Percentiles rank a stretch among this genome's conserved stretches.
Evolutionary conservation across 2,888 invertebrate species (phyloP).

Genomic region (Helobdella robusta): DNA sequence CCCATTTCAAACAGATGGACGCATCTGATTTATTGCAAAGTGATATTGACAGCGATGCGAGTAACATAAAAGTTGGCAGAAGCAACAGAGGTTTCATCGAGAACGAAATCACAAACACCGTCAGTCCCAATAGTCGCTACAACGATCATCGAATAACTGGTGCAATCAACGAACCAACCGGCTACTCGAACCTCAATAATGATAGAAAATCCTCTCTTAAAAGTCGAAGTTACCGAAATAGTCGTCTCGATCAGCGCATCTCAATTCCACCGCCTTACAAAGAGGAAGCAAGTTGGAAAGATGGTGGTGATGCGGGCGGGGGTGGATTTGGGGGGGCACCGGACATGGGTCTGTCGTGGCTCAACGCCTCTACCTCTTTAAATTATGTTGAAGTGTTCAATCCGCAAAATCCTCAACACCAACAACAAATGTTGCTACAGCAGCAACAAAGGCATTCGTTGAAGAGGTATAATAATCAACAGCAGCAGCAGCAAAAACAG

Average conservation of each 20-base stretch:
- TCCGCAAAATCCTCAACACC: too few species aligned
- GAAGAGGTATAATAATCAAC: too few species aligned
- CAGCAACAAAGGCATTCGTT: too few species aligned
- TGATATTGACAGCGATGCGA: neutral
- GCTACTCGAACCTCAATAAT: too few species aligned
- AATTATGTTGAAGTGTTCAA: too few species aligned
- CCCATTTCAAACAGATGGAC: too few species aligned
- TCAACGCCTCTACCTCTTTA: too few species aligned
- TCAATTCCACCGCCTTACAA: conserved; percentile 3
- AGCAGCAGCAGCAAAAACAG: too few species aligned
- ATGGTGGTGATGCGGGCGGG: neutral
- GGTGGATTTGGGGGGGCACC: neutral
- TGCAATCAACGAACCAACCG: neutral
- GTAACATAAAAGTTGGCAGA: neutral
- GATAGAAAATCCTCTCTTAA: neutral
- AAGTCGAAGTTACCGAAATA: too few species aligned
- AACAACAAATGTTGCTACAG: too few species aligned
- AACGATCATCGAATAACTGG: neutral
- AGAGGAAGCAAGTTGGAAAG: neutral
- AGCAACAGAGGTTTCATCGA: neutral
- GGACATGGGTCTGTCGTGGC: neutral
- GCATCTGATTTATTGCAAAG: too few species aligned
- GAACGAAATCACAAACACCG: conserved; percentile 5
- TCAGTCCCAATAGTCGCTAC: conserved; percentile 1
- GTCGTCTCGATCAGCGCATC: neutral